Conservation (phyloP, 2,888 invertebrate genomes). For the Drosophila meridiana region DNA sequence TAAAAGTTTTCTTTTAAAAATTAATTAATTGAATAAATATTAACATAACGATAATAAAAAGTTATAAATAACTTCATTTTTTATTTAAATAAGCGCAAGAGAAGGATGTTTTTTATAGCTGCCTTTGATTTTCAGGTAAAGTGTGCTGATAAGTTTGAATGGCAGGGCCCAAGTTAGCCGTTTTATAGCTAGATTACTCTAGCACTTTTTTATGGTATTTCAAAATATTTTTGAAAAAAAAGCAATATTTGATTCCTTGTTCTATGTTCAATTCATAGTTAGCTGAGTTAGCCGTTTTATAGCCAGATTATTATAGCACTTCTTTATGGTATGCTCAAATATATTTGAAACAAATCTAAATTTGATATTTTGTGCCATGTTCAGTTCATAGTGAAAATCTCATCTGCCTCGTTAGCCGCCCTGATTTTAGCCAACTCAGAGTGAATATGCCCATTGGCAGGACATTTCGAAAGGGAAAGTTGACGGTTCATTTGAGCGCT, state of each 20-base stretch:
- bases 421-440: not conserved
- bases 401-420: not conserved
- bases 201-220: not conserved
- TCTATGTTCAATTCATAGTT: not conserved
- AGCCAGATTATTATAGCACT: no score
- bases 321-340: not conserved
- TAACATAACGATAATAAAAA: no score
- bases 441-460: conserved; percentile 21
- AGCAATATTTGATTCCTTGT: not conserved
- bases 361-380: not conserved
- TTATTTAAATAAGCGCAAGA: no score
- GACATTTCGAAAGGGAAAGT: conserved; percentile 61
- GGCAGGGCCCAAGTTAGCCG: not conserved
- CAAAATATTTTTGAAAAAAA: not conserved
- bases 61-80: no score
- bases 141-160: not conserved
- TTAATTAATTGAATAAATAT: no score
- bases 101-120: no score
- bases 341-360: not conserved
- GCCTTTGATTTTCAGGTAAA: not conserved
- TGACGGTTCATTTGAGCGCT: conserved; percentile 37
- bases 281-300: not conserved
- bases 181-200: not conserved
- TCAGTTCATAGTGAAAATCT: not conserved
- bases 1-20: no score